Evolutionary conservation across 2,888 invertebrate genomes (phyloP).

Genomic region (Ptychoptera contaminata): DNA sequence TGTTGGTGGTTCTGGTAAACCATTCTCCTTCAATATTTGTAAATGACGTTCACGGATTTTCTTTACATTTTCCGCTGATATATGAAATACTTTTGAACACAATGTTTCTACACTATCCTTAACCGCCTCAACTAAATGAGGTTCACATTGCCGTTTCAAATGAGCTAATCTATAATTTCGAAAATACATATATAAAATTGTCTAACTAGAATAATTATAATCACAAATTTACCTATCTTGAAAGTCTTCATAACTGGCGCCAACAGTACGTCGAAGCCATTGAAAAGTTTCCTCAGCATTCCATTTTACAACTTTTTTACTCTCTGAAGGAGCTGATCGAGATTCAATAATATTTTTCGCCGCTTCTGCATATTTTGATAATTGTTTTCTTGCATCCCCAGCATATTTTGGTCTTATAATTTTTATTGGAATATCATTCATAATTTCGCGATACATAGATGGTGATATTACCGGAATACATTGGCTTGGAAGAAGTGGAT

Average conservation of each 20-base stretch:
- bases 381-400: constrained; percentile 86
- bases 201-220: not conserved
- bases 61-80: constrained; percentile 81
- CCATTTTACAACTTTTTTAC: constrained; percentile 95
- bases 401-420: constrained; percentile 90
- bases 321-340: constrained; percentile 79
- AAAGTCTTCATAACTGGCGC: constrained; percentile 88
- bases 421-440: constrained; percentile 96
- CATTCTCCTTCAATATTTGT: constrained; percentile 72
- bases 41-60: constrained; percentile 81
- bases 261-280: constrained; percentile 84
- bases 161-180: constrained; percentile 52
- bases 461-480: constrained; percentile 73
- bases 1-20: constrained; percentile 51
- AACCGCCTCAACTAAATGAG: constrained; percentile 86
- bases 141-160: constrained; percentile 87
- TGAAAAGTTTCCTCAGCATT: constrained; percentile 95
- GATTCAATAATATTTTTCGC: constrained; percentile 95
- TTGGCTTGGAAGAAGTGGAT: constrained; percentile 80
- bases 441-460: constrained; percentile 92
- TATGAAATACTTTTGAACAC: constrained; percentile 82
- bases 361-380: constrained; percentile 87
- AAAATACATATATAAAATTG: not conserved
- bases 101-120: constrained; percentile 90
- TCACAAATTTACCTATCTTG: constrained; percentile 35